Evolutionary conservation across 2,113 vertebrate species (phyloP), one percentile per base, ranked within the genome.

Genomic region (Laterallus jamaicensis): DNA sequence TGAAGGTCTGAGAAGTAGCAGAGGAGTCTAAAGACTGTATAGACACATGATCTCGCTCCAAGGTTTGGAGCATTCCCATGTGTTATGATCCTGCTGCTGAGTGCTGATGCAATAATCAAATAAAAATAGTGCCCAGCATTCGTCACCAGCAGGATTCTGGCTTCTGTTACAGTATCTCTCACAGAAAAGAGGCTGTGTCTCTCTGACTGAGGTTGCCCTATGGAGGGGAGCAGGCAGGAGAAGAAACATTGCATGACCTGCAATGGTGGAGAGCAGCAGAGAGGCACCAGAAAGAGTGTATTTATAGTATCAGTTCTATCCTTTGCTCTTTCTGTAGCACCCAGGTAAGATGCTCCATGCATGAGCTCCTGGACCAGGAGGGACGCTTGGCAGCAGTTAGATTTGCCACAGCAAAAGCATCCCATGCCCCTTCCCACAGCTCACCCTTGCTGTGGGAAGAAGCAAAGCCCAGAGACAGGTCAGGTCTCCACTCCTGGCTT

Each of bases 311-410:
- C 17, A 32, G 15, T 26, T 77, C 62, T 75, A 54, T 8, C 7
- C 66, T n/a, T 54, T 54, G 32, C 58, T 18, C 32, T 20, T 66
- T 18, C 28, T 0, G 0, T 8, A 31, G 18, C 14, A 26, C 49
- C 19, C 44, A 40, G 63, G 15, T 42, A 12, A 60, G 49, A 29
- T 22, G 59, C 18, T 71, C 25, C 81, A 31, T 0, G 5, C 6
- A 16, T 0, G 0, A 39, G 14, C 21, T 54, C 29, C 32, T 32
- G 71, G 25, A 52, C 22, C 12, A 31, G 35, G 24, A 78, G 15
- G 12, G 21, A 9, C 11, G 6, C 21, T 78, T 21, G 44, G 42
- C 71, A 81, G 83, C 16, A 32, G 6, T 15, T 28, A 7, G 50
- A 5, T 74, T 69, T 74, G 25, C 67, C 18, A 16, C 13, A 54